Percentiles rank a stretch among this genome's conserved stretches.
phyloP scores from a whole-genome alignment of 1,140 invertebrate species.

The Conus betulinus region DNA sequence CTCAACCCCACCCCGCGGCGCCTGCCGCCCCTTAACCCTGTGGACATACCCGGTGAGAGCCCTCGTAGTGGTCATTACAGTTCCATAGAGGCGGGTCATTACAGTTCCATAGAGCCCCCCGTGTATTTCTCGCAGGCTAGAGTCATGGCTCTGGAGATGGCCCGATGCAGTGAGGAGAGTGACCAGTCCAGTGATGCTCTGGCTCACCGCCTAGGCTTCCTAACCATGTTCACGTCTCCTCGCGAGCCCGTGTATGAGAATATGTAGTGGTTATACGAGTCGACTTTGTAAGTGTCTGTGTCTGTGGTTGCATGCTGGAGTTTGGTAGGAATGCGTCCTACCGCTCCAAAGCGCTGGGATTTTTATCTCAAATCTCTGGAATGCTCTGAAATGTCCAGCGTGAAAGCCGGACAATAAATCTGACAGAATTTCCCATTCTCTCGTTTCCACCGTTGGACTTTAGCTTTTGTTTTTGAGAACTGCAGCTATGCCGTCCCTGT shows the following conservation, averaged over 20 bases:
- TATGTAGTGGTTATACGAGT: neutral
- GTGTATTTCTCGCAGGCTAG: neutral
- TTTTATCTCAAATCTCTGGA: too few relatives aligned
- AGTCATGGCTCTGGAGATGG: neutral
- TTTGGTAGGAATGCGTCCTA: too few relatives aligned
- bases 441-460: too few relatives aligned
- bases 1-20: slow-evolving; percentile 5
- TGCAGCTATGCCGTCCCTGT: too few relatives aligned
- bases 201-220: neutral
- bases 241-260: neutral
- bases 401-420: too few relatives aligned
- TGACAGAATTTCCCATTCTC: too few relatives aligned
- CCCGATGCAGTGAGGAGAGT: neutral
- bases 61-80: too few relatives aligned
- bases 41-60: neutral
- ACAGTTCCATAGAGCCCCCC: neutral
- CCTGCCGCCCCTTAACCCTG: neutral
- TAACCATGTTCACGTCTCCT: neutral
- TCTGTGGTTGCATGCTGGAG: too few relatives aligned
- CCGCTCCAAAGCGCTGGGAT: too few relatives aligned
- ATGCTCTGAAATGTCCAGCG: too few relatives aligned
- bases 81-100: neutral
- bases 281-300: too few relatives aligned
- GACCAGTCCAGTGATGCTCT: neutral
- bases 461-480: too few relatives aligned